Evolutionary conservation across 2,113 vertebrate genomes (phyloP), one percentile per base, ranked within the genome.

Genomic region (Prunella fulvescens): DNA sequence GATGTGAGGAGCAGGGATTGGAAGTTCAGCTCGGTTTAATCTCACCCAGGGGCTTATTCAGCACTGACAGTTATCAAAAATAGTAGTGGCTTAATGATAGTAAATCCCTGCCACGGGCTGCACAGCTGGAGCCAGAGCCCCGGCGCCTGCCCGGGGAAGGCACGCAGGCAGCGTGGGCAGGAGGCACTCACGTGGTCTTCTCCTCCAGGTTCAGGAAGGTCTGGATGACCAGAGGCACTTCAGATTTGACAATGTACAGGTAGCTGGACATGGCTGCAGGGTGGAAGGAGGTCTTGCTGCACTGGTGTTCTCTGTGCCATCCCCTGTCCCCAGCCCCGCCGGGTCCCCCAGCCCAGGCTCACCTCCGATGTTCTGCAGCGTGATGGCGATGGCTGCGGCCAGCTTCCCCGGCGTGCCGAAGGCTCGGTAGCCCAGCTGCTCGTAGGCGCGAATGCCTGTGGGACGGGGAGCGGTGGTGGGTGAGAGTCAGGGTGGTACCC

Each of bases 211-310:
- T 99, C 96, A 99, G 97, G 96, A 99, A 99, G 65, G 99, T 98
- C 96, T 99, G 99, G 97, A 99, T 99, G 96, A 99, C 99, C 28
- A 99, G 98, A 23, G 99, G 99, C 81, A 99, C 98, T 98, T 99
- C 99, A 0, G 99, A 99, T 94, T 99, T 99, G 50, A 99, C 98
- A 16, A 99, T 99, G 97, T 99, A 99, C 95, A 99, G 97, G 98
- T 99, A 99, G 97, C 99, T 99, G 97, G 99, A 99, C 99, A 99
- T 99, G 61, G 99, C 99, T 99, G 97, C 1, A n/a, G 93, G 78
- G 45, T 74, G 54, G 91, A 94, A 37, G 25, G 0, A 81, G 31
- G 47, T 26, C 3, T 1, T 14, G 57, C 53, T 90, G 66, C 2
- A 1, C 19, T 10, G 2, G 11, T 1, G 11, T 51, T 53, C 64